A percentile compares a stretch with the other conserved stretches of the same genome.
Evolutionary conservation across 2,888 invertebrate species (phyloP).

Genomic region (Pachydiplax longipennis): DNA sequence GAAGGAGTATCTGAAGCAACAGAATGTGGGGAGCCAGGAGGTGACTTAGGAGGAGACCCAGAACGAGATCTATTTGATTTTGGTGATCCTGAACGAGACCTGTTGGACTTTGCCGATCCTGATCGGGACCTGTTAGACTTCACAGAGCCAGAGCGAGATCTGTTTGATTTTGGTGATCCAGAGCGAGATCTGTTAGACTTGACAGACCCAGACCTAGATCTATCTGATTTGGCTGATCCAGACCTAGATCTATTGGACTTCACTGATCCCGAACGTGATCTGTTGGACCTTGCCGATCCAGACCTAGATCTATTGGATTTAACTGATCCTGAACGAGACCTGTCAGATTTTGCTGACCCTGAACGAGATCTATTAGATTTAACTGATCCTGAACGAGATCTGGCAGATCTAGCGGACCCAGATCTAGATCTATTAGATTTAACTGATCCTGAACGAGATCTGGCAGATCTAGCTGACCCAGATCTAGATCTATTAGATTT

Average conservation of each 20-base stretch:
- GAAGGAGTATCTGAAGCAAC: not conserved
- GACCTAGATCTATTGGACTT: slow-evolving; percentile 56
- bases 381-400: slow-evolving; percentile 55
- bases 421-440: slow-evolving; percentile 50
- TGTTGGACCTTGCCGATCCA: slow-evolving; percentile 46
- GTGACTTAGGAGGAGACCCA: slow-evolving; percentile 49
- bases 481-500: slow-evolving; percentile 48
- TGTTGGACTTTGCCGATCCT: slow-evolving; percentile 50
- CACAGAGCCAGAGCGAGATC: slow-evolving; percentile 51
- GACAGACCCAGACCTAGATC: slow-evolving; percentile 49
- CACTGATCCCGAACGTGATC: slow-evolving; percentile 45
- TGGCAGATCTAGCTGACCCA: slow-evolving; percentile 52
- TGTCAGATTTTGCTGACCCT: slow-evolving; percentile 53
- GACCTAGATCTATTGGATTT: slow-evolving; percentile 55
- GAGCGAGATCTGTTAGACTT: slow-evolving; percentile 50
- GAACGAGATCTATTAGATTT: slow-evolving; percentile 51
- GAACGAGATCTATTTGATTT: slow-evolving; percentile 53
- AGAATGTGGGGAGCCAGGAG: slow-evolving; percentile 49
- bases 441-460: slow-evolving; percentile 52
- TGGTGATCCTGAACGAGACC: slow-evolving; percentile 55
- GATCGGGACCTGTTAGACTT: slow-evolving; percentile 54
- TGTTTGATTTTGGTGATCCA: slow-evolving; percentile 50
- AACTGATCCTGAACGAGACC: slow-evolving; percentile 53
- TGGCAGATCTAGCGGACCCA: slow-evolving; percentile 50
- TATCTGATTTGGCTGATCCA: slow-evolving; percentile 49